Percentiles rank a stretch among this genome's conserved stretches.
phyloP scores from a whole-genome alignment of 2,888 invertebrate species.

The Ormyrus rosae region DNA sequence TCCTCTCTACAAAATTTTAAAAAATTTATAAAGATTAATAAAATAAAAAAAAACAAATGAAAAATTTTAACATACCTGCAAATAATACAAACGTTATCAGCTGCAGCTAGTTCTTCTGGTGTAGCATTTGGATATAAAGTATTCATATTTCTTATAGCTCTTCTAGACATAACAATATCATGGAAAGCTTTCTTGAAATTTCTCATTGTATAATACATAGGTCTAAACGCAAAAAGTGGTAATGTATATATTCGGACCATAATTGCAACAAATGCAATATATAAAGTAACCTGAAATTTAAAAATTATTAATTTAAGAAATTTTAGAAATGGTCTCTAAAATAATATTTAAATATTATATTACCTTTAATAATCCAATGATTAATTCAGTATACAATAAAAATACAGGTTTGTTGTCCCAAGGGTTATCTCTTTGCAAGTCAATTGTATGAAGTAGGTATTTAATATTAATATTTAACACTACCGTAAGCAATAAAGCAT shows the following conservation, averaged over 20 bases:
- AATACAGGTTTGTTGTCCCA: slow-evolving; percentile 99
- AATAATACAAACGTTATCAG: slow-evolving; percentile 99
- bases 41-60: background rate
- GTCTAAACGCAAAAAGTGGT: slow-evolving; percentile 98
- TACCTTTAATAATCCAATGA: slow-evolving; percentile 91
- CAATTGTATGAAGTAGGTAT: slow-evolving; percentile 90
- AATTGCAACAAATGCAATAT: slow-evolving; percentile 93
- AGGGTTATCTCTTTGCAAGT: slow-evolving; percentile 93
- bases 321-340: background rate
- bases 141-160: slow-evolving; percentile 99
- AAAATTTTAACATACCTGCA: slow-evolving; percentile 80
- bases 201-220: slow-evolving; percentile 99
- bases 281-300: slow-evolving; percentile 82
- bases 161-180: slow-evolving; percentile 96
- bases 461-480: slow-evolving; percentile 95
- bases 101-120: slow-evolving; percentile 90
- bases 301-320: slow-evolving; percentile 10
- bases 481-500: slow-evolving; percentile 96
- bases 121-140: slow-evolving; percentile 98
- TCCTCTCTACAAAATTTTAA: slow-evolving; percentile 77
- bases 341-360: slow-evolving; percentile 17
- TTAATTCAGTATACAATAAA: slow-evolving; percentile 95
- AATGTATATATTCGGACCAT: slow-evolving; percentile 98
- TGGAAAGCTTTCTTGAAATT: slow-evolving; percentile 98
- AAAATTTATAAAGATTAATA: slow-evolving; percentile 8